Conservation (phyloP, 2,888 invertebrate genomes). For the Polydrusus pterygomalis region DNA sequence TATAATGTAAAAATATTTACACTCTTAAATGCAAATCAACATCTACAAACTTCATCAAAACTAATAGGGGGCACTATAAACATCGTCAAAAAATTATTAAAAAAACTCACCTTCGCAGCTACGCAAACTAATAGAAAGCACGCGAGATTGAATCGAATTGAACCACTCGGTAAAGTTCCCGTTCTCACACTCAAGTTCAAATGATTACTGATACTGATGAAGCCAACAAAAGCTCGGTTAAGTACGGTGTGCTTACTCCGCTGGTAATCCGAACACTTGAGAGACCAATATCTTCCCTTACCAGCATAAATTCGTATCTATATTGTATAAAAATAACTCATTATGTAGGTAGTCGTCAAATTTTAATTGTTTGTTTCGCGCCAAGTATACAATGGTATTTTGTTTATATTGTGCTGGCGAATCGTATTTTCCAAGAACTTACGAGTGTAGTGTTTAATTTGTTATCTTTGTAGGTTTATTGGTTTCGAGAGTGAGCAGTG, state of each 20-base stretch:
- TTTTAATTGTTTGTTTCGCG: conserved; percentile 22
- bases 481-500: background rate
- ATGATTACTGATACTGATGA: conserved; percentile 31
- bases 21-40: background rate
- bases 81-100: background rate
- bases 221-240: conserved; percentile 30
- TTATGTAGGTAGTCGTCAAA: conserved; percentile 17
- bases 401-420: conserved; percentile 7
- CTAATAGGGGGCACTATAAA: background rate
- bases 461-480: conserved; percentile 19
- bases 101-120: conserved; percentile 19
- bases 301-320: conserved; percentile 15
- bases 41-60: background rate
- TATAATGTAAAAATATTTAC: no score
- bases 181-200: conserved; percentile 32
- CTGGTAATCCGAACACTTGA: conserved; percentile 23
- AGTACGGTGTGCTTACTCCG: conserved; percentile 27
- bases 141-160: conserved; percentile 31
- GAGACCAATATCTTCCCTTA: conserved; percentile 25
- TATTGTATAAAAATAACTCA: conserved; percentile 21
- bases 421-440: conserved; percentile 18
- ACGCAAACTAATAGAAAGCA: conserved; percentile 6
- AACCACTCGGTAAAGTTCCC: conserved; percentile 26
- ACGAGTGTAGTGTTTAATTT: background rate
- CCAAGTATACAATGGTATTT: conserved; percentile 2